phyloP scores from a whole-genome alignment of 2,888 invertebrate genomes.

The Orthosia cruda region DNA sequence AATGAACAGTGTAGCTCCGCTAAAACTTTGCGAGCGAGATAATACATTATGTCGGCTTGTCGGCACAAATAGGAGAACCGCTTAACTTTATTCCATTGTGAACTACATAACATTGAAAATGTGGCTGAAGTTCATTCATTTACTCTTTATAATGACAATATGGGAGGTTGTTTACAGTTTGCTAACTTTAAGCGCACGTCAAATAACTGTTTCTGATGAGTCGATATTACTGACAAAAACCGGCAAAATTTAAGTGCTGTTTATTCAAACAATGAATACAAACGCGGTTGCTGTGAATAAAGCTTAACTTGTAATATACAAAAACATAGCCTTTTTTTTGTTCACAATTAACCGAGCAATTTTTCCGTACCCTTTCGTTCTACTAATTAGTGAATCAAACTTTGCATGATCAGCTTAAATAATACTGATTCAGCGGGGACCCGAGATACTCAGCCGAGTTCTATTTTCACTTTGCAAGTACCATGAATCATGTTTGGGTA shows the following conservation, averaged over 20 bases:
- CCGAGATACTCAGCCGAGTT: constrained; percentile 59
- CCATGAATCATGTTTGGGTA: constrained; percentile 73
- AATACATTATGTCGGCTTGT: constrained; percentile 78
- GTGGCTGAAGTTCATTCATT: constrained; percentile 62
- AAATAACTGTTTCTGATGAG: constrained; percentile 9
- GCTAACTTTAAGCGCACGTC: constrained; percentile 16
- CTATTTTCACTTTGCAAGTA: constrained; percentile 66
- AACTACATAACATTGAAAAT: constrained; percentile 63
- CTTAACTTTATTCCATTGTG: constrained; percentile 68
- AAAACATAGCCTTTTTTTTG: constrained; percentile 12
- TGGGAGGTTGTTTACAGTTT: constrained; percentile 16
- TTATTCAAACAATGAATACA: constrained; percentile 18
- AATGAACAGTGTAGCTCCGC: constrained; percentile 75
- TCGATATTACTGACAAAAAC: constrained; percentile 5
- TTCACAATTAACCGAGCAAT: constrained; percentile 34
- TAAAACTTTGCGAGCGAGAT: constrained; percentile 78
- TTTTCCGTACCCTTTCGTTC: constrained; percentile 46
- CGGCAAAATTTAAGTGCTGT: constrained; percentile 14
- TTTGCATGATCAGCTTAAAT: constrained; percentile 77
- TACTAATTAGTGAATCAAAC: constrained; percentile 71
- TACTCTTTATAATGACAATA: constrained; percentile 51
- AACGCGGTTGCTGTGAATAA: constrained; percentile 12
- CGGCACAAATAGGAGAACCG: constrained; percentile 76
- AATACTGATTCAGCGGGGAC: constrained; percentile 74
- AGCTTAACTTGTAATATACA: neutral